Evolutionary conservation across 2,113 vertebrate species (phyloP), one percentile per base, ranked within the genome.

Genomic region (Pluvialis apricaria): DNA sequence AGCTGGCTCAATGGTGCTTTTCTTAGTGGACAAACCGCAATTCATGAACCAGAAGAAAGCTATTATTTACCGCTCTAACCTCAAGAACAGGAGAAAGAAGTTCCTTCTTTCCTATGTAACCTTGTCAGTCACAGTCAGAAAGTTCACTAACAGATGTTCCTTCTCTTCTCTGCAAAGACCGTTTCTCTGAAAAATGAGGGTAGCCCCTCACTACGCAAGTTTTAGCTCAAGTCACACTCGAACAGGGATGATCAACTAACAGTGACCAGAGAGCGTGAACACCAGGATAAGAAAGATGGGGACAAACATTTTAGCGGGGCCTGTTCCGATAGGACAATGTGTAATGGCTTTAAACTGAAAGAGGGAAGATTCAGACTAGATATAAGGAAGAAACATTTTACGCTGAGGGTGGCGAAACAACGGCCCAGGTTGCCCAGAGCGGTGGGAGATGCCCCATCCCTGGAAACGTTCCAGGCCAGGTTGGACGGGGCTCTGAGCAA

Each of bases 191-290:
- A 5, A 28, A 31, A 66, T 0, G 58, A 45, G 10, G 58, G 32
- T 5, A 19, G 54, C 14, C 20, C 60, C 40, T 12, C 34, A 15
- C 21, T 6, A 21, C 16, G 0, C 54, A 26, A n/a, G 57, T 3
- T 57, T 55, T 38, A 10, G 9, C 36, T 72, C 6, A 5, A 11
- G 18, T 75, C 21, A 25, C 38, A n/a, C 16, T 2, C 1, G 8
- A 28, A 34, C 45, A 7, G 10, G 34, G 82, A 51, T 3, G 20
- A 44, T 13, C 6, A 8, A 29, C 10, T 8, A 45, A 62, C 8
- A 22, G 32, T 1, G 6, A 10, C 17, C 17, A 31, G 17, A 54
- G 12, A 45, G 21, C 0, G 28, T 1, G 55, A 70, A 26, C 18
- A 24, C 15, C 9, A 18, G 36, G 28, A 1, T 7, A 9, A 62